Evolutionary conservation across 2,113 vertebrate species (phyloP), one percentile per base, ranked within the genome.

Genomic region (Xyliphius kryptos): DNA sequence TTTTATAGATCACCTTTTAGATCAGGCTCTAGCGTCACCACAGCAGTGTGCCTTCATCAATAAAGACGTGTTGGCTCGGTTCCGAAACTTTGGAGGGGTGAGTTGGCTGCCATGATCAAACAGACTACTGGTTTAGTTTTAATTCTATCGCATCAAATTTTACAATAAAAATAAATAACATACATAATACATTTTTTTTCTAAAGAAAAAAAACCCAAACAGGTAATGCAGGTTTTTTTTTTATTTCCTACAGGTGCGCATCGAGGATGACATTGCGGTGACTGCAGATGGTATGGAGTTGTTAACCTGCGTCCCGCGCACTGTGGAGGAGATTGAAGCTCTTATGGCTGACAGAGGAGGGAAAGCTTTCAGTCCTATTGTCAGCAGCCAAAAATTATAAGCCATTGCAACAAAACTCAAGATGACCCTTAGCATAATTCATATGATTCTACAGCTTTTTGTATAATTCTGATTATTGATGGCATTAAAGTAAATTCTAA

Each of bases 221-320:
- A 7, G 6, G 2, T 40, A 2, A 8, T n/a, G 3, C 26, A 19
- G 9, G 14, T 19, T 5, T 38, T 1, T 21, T 9, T 46, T 8
- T 16, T 58, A 44, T 52, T 0, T 52, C 26, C 2, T 32, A 32
- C 81, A 97, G 95, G 94, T 98, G 61, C 93, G 95, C 2, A 96
- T 98, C 1, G 94, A 97, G 74, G 94, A 98, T 0, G 86, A 97
- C 64, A 87, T 98, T 0, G 92, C 73, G 0, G 94, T 98, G 79
- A 95, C 93, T 0, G 80, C 85, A 4, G 68, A 16, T 0, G 91
- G 96, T 0, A 73, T 91, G 40, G 95, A 99, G 81, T 84, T 97
- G 81, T 86, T 99, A 67, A 98, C 94, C 2, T 96, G 93, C 0
- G 92, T 97, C 40, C 95, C 95, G 0, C 91, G 94, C n/a, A 95